phyloP scores from a whole-genome alignment of 2,797 vertebrate genomes.

The Remorina albescens region DNA sequence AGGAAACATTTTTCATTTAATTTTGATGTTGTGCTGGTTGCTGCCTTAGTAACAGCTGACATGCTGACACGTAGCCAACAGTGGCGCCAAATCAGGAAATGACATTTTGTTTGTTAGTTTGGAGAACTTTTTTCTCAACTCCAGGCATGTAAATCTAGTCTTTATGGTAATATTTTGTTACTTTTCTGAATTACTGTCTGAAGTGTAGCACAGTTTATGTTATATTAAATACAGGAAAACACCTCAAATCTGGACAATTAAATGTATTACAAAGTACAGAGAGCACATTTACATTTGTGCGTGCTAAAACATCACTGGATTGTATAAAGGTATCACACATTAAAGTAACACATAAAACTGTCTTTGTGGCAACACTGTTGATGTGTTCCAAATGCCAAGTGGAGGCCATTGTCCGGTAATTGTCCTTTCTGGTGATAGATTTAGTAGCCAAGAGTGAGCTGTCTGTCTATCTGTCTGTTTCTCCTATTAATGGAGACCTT shows the following conservation, averaged over 20 bases:
- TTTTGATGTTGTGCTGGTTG: too few species aligned
- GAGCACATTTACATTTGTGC: background rate
- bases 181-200: too few species aligned
- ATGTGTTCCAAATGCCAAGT: slow-evolving; percentile 55
- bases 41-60: too few species aligned
- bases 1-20: too few species aligned
- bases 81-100: too few species aligned
- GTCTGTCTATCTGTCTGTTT: slow-evolving; percentile 59
- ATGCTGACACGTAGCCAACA: too few species aligned
- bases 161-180: too few species aligned
- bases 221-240: background rate
- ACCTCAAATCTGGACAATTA: too few species aligned
- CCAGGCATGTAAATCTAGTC: too few species aligned
- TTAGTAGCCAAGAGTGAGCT: slow-evolving; percentile 42
- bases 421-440: slow-evolving; percentile 56
- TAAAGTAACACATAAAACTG: background rate
- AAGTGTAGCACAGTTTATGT: background rate
- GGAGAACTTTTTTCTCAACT: too few species aligned
- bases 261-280: too few species aligned
- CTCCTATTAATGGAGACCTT: slow-evolving; percentile 73
- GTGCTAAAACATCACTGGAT: background rate
- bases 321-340: background rate
- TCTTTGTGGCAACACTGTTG: slow-evolving; percentile 11
- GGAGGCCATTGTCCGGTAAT: slow-evolving; percentile 38
- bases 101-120: too few species aligned